These are phyloP conservation scores for Cydia amplana DNA, from an alignment of 1,140 invertebrate species.

Conservation along the genomic window DNA sequence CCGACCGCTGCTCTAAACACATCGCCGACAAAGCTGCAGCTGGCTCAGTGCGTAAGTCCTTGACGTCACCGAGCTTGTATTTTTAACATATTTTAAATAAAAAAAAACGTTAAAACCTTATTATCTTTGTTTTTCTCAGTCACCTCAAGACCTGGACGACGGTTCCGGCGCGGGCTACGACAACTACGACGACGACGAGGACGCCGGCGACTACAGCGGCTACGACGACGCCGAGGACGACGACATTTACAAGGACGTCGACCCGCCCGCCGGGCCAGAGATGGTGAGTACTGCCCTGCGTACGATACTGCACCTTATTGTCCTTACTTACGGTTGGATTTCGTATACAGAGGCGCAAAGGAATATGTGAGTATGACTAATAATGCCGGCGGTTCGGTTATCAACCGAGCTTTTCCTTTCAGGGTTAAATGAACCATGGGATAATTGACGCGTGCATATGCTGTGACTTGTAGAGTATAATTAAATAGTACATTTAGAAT, in stretches of 20 bases:
- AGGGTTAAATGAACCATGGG: neutral
- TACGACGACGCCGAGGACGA: conserved; percentile 68
- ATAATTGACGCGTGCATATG: neutral
- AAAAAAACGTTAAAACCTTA: too few relatives aligned
- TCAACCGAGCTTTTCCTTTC: neutral
- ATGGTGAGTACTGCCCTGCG: conserved; percentile 49
- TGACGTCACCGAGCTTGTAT: too few relatives aligned
- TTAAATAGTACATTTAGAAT: neutral
- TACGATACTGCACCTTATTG: neutral
- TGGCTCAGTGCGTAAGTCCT: too few relatives aligned
- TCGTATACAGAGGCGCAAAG: neutral
- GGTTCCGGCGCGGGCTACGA: conserved; percentile 72
- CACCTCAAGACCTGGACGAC: conserved; percentile 56
- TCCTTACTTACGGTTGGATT: neutral
- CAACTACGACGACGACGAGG: conserved; percentile 64
- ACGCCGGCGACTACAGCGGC: conserved; percentile 59
- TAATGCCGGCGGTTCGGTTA: neutral
- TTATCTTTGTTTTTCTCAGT: conserved; percentile 38
- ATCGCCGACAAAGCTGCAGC: too few relatives aligned
- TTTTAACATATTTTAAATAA: too few relatives aligned
- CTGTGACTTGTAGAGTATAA: neutral
- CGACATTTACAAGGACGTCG: conserved; percentile 65
- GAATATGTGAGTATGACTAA: neutral
- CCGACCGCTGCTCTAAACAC: too few relatives aligned
- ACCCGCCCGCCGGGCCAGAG: conserved; percentile 46